Conservation (phyloP, 2,113 vertebrate species). For the Proterorhinus semilunaris region DNA sequence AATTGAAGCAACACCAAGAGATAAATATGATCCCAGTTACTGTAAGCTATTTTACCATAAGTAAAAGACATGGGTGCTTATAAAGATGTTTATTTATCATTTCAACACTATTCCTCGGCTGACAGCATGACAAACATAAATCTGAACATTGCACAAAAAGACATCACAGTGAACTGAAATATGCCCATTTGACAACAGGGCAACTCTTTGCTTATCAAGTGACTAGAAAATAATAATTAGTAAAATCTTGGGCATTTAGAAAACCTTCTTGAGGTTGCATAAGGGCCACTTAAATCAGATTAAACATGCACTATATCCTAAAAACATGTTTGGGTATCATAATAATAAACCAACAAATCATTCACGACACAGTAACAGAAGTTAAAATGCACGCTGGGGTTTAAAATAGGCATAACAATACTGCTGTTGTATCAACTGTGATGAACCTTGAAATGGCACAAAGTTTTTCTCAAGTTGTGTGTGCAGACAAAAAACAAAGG, state of each 20-base stretch:
- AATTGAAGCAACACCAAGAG: conserved; percentile 71
- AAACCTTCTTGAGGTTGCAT: conserved; percentile 36
- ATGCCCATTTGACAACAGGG: conserved; percentile 49
- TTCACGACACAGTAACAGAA: conserved; percentile 30
- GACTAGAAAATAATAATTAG: conserved; percentile 23
- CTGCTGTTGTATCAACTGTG: conserved; percentile 47
- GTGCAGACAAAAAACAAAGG: conserved; percentile 48
- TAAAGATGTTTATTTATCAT: conserved; percentile 55
- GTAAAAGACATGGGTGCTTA: conserved; percentile 69
- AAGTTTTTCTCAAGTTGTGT: conserved; percentile 45
- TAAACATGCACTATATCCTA: conserved; percentile 56
- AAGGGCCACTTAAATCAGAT: conserved; percentile 61
- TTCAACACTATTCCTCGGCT: conserved; percentile 58
- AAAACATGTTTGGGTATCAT: conserved; percentile 34
- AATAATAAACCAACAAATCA: conserved; percentile 39
- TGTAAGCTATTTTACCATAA: conserved; percentile 71
- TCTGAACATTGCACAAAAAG: conserved; percentile 72
- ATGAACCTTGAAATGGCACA: conserved; percentile 48
- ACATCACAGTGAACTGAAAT: conserved; percentile 67
- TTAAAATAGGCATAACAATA: conserved; percentile 47
- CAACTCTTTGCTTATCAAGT: conserved; percentile 34
- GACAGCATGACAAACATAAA: conserved; percentile 56
- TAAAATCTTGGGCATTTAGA: conserved; percentile 40
- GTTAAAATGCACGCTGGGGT: conserved; percentile 34
- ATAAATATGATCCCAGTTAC: conserved; percentile 76